Evolutionary conservation across 2,797 vertebrate genomes (phyloP).

Genomic region (Bucorvus abyssinicus): DNA sequence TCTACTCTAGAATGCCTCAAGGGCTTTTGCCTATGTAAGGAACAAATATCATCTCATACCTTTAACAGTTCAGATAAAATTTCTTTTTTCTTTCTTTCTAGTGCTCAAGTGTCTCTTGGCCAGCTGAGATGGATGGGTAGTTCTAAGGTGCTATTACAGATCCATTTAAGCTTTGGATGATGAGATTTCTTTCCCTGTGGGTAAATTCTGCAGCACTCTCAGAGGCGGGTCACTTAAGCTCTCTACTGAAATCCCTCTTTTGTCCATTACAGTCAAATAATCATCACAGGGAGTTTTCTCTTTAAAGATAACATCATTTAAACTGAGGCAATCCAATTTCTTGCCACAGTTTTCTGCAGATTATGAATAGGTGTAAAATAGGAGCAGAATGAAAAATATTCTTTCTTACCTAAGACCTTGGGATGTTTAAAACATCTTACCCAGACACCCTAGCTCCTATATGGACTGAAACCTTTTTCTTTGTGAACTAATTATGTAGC

Average conservation of each 20-base stretch:
- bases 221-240: neutral
- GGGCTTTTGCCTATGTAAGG: neutral
- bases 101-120: neutral
- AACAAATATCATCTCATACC: neutral
- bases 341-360: neutral
- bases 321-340: neutral
- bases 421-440: neutral
- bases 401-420: neutral
- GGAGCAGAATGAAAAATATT: neutral
- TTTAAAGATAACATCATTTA: neutral
- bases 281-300: neutral
- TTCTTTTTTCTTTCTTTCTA: neutral
- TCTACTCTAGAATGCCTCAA: neutral
- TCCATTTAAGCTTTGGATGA: neutral
- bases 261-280: neutral
- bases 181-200: neutral
- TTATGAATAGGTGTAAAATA: neutral
- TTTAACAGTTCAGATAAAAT: neutral
- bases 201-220: neutral
- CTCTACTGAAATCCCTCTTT: neutral
- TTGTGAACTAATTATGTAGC: neutral
- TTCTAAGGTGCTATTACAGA: neutral
- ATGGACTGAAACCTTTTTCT: neutral
- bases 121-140: neutral
- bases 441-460: neutral